These are phyloP conservation scores for Sylvia borin DNA, from an alignment of 2,797 vertebrate species.

Conservation along the genomic window DNA sequence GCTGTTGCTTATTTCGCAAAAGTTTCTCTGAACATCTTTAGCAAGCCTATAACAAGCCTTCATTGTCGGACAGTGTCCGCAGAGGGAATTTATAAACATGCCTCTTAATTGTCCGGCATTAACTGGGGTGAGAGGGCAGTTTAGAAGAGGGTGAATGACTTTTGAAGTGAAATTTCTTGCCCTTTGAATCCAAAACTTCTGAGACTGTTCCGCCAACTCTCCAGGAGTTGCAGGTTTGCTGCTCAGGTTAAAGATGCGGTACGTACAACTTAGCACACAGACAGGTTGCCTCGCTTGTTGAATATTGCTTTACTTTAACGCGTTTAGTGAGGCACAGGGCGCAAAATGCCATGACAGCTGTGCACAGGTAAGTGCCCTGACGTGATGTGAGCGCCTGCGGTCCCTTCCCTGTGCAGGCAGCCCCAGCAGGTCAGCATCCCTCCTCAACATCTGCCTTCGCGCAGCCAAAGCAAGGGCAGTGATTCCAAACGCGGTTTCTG, in stretches of 20 bases:
- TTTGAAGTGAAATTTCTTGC: constrained; percentile 31
- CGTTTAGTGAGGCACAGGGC: not conserved
- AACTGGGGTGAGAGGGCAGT: not conserved
- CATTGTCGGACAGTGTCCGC: constrained; percentile 18
- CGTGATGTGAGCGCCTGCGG: not conserved
- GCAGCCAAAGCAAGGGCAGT: not conserved
- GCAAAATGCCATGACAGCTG: constrained; percentile 21
- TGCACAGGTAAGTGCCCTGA: constrained; percentile 71
- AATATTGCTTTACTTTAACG: not conserved
- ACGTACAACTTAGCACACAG: constrained; percentile 24
- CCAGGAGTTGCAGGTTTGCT: constrained; percentile 49
- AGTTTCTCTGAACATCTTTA: constrained; percentile 48
- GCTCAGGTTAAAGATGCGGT: constrained; percentile 43
- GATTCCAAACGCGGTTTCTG: not conserved
- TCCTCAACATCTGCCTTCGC: constrained; percentile 1
- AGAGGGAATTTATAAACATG: constrained; percentile 25
- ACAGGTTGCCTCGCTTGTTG: constrained; percentile 36
- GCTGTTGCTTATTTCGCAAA: constrained; percentile 63
- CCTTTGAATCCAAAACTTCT: constrained; percentile 66
- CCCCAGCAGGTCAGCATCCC: constrained; percentile 42
- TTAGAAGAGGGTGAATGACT: not conserved
- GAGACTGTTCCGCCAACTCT: constrained; percentile 33
- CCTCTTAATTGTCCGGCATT: constrained; percentile 48
- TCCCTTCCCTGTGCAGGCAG: not conserved
- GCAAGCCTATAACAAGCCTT: constrained; percentile 1